A percentile compares a stretch with the other conserved stretches of the same genome.
These are phyloP conservation scores for Amblyjoppa fuscipennis DNA, from an alignment of 2,888 invertebrate species.

Conservation along the genomic window DNA sequence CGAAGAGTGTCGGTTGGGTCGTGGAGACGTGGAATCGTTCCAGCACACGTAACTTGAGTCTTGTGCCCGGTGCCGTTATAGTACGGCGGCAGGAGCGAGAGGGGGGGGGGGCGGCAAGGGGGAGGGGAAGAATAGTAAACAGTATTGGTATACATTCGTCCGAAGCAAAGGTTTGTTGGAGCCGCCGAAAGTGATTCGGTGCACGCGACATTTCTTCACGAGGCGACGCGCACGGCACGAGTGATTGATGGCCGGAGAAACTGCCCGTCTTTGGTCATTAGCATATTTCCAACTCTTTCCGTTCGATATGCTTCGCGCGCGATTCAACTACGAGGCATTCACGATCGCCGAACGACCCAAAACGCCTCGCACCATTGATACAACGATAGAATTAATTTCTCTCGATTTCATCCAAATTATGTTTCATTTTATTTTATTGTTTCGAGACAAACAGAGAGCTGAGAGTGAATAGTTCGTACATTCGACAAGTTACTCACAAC, in stretches of 20 bases:
- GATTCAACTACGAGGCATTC: not conserved
- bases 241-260: not conserved
- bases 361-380: not conserved
- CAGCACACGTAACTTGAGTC: conserved; percentile 24
- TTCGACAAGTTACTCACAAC: no score
- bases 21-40: conserved; percentile 10
- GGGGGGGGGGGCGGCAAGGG: no score
- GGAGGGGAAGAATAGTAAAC: not conserved
- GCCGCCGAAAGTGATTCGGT: conserved; percentile 38
- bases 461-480: no score
- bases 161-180: conserved; percentile 16
- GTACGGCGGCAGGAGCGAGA: not conserved
- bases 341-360: not conserved
- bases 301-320: not conserved
- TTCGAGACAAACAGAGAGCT: no score
- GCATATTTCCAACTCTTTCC: not conserved
- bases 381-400: not conserved
- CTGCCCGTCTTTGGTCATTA: not conserved
- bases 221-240: not conserved
- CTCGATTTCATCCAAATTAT: no score
- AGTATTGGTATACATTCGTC: not conserved
- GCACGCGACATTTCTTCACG: conserved; percentile 34
- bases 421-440: no score
- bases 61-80: not conserved
- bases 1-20: not conserved